Percentiles rank a stretch among this genome's conserved stretches.
These are phyloP conservation scores for Proterorhinus semilunaris DNA, from an alignment of 2,113 vertebrate genomes.

Conservation along the genomic window DNA sequence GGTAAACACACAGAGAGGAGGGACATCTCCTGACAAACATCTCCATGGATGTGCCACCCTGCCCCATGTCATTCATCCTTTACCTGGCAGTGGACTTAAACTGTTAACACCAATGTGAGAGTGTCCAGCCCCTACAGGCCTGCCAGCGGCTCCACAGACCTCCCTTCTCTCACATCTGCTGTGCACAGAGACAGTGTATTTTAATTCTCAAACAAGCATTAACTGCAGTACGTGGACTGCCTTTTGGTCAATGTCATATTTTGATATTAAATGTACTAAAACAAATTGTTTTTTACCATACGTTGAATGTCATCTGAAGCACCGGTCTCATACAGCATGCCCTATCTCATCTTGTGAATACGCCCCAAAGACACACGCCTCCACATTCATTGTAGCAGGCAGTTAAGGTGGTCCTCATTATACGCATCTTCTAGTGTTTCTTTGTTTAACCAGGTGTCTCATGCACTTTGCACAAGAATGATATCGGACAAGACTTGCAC, in stretches of 20 bases:
- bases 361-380: slow-evolving; percentile 43
- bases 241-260: background rate
- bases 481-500: slow-evolving; percentile 39
- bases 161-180: slow-evolving; percentile 49
- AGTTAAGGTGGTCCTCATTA: slow-evolving; percentile 40
- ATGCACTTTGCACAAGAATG: slow-evolving; percentile 34
- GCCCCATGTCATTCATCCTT: slow-evolving; percentile 66
- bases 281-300: background rate
- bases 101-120: slow-evolving; percentile 64
- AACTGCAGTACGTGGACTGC: slow-evolving; percentile 7
- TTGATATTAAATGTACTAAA: too few relatives aligned
- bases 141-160: slow-evolving; percentile 54
- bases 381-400: slow-evolving; percentile 50
- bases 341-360: slow-evolving; percentile 25
- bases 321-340: background rate
- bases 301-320: background rate
- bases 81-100: slow-evolving; percentile 68
- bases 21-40: slow-evolving; percentile 76
- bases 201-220: slow-evolving; percentile 10
- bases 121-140: slow-evolving; percentile 38
- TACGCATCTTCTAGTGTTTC: slow-evolving; percentile 31
- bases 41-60: slow-evolving; percentile 70
- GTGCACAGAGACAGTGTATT: slow-evolving; percentile 22
- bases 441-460: slow-evolving; percentile 67
- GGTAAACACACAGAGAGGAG: slow-evolving; percentile 74